A percentile compares a stretch with the other conserved stretches of the same genome.
Evolutionary conservation across 2,797 vertebrate species (phyloP).

Genomic region (Molothrus aeneus): DNA sequence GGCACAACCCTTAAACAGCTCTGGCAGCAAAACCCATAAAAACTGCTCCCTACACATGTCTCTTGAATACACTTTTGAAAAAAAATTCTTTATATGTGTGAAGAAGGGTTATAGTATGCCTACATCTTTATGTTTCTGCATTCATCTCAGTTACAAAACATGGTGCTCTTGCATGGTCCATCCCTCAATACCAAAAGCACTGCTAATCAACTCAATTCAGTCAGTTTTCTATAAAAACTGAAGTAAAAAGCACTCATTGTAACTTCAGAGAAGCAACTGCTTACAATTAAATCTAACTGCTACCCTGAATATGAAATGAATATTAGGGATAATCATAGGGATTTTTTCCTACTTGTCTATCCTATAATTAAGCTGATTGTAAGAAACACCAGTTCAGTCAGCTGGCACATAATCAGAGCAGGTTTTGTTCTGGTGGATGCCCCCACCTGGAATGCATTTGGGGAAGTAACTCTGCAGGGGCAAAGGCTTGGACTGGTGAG

Average conservation of each 20-base stretch:
- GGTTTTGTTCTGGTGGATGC: conserved; percentile 25
- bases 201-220: conserved; percentile 72
- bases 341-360: conserved; percentile 52
- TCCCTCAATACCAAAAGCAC: conserved; percentile 47
- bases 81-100: not conserved
- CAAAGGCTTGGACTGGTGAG: not conserved
- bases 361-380: conserved; percentile 70
- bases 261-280: conserved; percentile 66
- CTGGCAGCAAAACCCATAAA: not conserved
- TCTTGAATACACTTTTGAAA: not conserved
- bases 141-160: conserved; percentile 48
- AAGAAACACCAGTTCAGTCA: conserved; percentile 45
- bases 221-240: conserved; percentile 62
- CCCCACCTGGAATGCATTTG: not conserved
- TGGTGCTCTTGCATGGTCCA: not conserved
- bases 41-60: not conserved
- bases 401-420: conserved; percentile 17
- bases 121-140: conserved; percentile 7
- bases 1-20: not conserved
- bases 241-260: conserved; percentile 65
- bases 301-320: conserved; percentile 71
- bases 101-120: not conserved
- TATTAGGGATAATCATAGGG: conserved; percentile 67
- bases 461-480: not conserved
- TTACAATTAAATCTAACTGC: conserved; percentile 70